A percentile compares a stretch with the other conserved stretches of the same genome.
Conservation (phyloP, 1,140 invertebrate species). For the Papilio aristodemus region DNA sequence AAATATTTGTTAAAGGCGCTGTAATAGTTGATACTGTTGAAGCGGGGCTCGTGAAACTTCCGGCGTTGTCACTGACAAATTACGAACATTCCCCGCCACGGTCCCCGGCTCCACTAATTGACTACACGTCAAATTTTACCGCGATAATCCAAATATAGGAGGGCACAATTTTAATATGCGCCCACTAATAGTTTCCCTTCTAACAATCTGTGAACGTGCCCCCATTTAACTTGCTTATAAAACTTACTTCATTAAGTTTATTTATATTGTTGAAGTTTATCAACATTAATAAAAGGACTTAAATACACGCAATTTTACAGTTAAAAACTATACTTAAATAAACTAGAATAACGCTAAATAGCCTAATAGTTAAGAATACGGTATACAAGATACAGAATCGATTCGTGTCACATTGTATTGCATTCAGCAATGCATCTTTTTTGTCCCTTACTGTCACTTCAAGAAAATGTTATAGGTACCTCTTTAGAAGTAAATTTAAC, state of each 20-base stretch:
- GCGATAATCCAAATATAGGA: conserved; percentile 48
- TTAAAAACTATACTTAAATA: too few relatives aligned
- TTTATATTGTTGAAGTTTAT: too few relatives aligned
- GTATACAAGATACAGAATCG: too few relatives aligned
- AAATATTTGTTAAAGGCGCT: conserved; percentile 43
- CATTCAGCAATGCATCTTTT: too few relatives aligned
- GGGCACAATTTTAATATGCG: conserved; percentile 31
- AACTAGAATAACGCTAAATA: too few relatives aligned
- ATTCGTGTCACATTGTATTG: too few relatives aligned
- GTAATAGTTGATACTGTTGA: conserved; percentile 55
- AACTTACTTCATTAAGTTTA: conserved; percentile 1
- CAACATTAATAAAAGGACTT: too few relatives aligned
- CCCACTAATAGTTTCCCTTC: conserved; percentile 28
- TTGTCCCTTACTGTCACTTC: too few relatives aligned
- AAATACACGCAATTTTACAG: too few relatives aligned
- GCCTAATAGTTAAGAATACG: too few relatives aligned
- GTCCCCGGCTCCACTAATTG: conserved; percentile 58
- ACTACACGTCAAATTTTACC: conserved; percentile 63
- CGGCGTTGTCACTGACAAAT: conserved; percentile 69
- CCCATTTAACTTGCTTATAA: not conserved
- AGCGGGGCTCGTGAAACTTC: conserved; percentile 62
- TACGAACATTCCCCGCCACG: conserved; percentile 47
- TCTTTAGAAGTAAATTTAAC: too few relatives aligned
- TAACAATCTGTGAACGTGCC: conserved; percentile 3
- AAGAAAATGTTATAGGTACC: too few relatives aligned